Base-by-base conservation (phyloP, 2,888 invertebrate species). In the Protophormia terraenovae region DNA sequence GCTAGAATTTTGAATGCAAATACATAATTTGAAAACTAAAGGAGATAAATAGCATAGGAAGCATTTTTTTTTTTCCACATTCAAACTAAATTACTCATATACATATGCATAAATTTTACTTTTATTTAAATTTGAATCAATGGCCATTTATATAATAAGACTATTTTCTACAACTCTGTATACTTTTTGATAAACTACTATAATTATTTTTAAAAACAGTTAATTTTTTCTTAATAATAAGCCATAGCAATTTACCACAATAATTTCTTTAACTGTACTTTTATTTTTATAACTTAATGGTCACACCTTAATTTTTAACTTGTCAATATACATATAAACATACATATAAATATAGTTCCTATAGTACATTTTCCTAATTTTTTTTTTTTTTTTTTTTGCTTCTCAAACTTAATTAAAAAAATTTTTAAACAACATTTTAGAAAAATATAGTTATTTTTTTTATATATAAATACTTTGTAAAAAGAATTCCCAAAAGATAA, bases 331-430 rank as follows among this genome's bases (percentile, higher is more conserved):
- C n/a, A n/a, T n/a, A n/a, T n/a, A n/a, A n/a, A n/a, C n/a, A n/a
- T n/a, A n/a, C n/a, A n/a, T n/a, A n/a, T n/a, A n/a, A 55, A 72
- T 22, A 82, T 53, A 83, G 71, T 83, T 83, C 76, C 72, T 77
- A 67, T 38, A 64, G 22, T 35, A 50, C 16, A 66, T 66, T 66
- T 55, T 66, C n/a, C n/a, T n/a, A n/a, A n/a, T n/a, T n/a, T n/a
- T n/a, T n/a, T n/a, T n/a, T n/a, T n/a, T n/a, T n/a, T n/a, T n/a
- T n/a, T n/a, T 19, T 24, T 41, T 41, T 53, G 38, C 8, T 50
- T 53, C 32, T 58, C 3, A 45, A 41, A 22, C 27, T 41, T 66
- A 66, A 16, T 47, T 45, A 22, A n/a, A 47, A n/a, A 45, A 27
- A 29, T 14, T 66, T 27, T 29, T 29, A 24, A n/a, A 38, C n/a